Percentiles rank a stretch among this genome's conserved stretches.
phyloP scores from a whole-genome alignment of 2,113 vertebrate species.

The Hippoglossus stenolepis region DNA sequence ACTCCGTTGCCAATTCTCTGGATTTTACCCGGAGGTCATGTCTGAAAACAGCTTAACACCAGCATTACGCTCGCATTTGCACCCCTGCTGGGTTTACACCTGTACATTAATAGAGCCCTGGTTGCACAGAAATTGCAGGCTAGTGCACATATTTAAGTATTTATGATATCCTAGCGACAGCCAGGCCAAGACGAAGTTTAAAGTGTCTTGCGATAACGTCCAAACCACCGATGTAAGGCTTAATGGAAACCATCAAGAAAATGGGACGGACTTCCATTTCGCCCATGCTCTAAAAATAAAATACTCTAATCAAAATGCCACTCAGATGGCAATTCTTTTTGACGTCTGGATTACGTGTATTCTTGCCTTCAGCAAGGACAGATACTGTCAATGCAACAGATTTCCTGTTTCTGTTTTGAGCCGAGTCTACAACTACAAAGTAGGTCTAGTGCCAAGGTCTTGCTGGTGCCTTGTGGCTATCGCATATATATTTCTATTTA shows the following conservation, averaged over 20 bases:
- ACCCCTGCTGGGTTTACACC: background rate
- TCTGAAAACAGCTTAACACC: too few species aligned
- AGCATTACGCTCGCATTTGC: too few species aligned
- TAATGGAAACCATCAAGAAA: constrained; percentile 6
- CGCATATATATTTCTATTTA: constrained; percentile 7
- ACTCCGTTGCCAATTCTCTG: too few species aligned
- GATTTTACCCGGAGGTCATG: too few species aligned
- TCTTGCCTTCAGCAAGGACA: constrained; percentile 42
- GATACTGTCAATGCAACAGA: constrained; percentile 28
- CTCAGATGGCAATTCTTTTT: constrained; percentile 3
- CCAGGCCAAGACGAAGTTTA: background rate
- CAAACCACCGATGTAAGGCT: background rate
- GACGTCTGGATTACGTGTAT: constrained; percentile 26
- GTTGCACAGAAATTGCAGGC: background rate
- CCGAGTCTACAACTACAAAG: constrained; percentile 30
- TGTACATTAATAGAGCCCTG: background rate
- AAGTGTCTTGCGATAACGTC: background rate
- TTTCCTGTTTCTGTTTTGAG: constrained; percentile 9
- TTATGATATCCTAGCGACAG: background rate
- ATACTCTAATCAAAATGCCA: constrained; percentile 10
- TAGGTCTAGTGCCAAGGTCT: constrained; percentile 8
- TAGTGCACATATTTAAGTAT: constrained; percentile 1
- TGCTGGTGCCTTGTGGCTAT: constrained; percentile 13
- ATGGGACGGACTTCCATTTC: background rate
- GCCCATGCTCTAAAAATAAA: constrained; percentile 5